Base-by-base conservation (phyloP, 1,140 invertebrate species). In the Chelonus insularis region DNA sequence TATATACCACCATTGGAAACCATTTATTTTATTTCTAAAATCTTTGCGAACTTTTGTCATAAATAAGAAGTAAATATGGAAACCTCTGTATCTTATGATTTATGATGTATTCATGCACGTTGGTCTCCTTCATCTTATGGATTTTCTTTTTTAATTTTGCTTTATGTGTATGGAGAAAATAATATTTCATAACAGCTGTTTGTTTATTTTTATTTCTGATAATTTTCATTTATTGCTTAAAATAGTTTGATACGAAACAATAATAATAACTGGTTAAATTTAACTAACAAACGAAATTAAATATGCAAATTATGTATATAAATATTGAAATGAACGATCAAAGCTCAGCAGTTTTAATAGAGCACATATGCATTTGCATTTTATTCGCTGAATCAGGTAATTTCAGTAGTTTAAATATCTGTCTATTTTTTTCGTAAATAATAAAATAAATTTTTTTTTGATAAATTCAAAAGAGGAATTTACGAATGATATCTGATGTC, bases 31-130 rank as follows among this genome's bases (percentile, higher is more conserved):
- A 23, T 29, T 52, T 25, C n/a, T 36, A n/a, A 36, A 52, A 37
- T 37, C 47, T 50, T 21, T 25, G 21, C 4, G 36, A 52, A 52
- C 25, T 52, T 52, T 52, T 37, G 50, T 52, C 50, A 52, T 52
- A 52, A 52, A 52, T 52, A 52, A 52, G 32, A 9, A 36, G 50
- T 50, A 29, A 50, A 50, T 21, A 29, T 8, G 47, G 7, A 50
- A n/a, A 50, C 8, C 23, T 36, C 50, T 45, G 18, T 16, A 45
- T 21, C 43, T 7, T 1, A 8, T 45, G 43, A 45, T 45, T 20
- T 45, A 45, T 16, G 14, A 45, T 45, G n/a, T n/a, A n/a, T n/a
- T 16, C 3, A 36, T 29, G 29, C 25, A 18, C 21, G 50, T 52
- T 37, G 32, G 20, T 52, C 25, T 16, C 16, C 29, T 52, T 4